Percentiles rank a stretch among this genome's conserved stretches.
These are phyloP conservation scores for Galagoides demidoff DNA, from an alignment of 2,797 vertebrate species.

Conservation along the genomic window DNA sequence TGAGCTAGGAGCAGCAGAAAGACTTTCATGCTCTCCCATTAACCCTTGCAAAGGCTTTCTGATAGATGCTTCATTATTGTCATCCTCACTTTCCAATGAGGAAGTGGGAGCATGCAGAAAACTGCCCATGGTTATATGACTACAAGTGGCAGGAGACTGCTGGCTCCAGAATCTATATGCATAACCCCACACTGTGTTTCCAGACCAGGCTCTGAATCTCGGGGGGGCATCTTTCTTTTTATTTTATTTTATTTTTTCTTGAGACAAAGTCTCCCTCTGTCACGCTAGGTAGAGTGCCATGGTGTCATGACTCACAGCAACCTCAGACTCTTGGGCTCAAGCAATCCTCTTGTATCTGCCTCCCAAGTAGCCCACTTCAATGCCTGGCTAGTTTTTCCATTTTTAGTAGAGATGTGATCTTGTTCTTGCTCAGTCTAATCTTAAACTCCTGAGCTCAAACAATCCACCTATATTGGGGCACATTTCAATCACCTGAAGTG, in stretches of 20 bases:
- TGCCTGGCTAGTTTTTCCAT: too few species aligned
- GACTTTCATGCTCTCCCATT: background rate
- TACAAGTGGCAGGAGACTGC: background rate
- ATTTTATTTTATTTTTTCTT: too few species aligned
- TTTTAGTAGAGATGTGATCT: too few species aligned
- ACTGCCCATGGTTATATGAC: background rate
- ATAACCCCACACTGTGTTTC: background rate
- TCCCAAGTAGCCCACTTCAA: too few species aligned
- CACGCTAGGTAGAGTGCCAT: too few species aligned
- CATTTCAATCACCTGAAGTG: background rate
- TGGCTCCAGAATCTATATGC: background rate
- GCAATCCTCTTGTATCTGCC: too few species aligned
- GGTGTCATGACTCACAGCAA: too few species aligned
- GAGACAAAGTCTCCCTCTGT: too few species aligned
- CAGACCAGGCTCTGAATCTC: background rate
- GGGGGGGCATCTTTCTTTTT: too few species aligned
- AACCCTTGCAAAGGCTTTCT: background rate
- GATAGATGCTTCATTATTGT: background rate
- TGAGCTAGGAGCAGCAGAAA: accelerated
- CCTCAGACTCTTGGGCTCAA: too few species aligned
- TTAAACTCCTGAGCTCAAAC: too few species aligned
- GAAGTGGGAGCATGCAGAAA: background rate
- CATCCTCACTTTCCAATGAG: background rate
- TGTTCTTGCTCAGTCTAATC: too few species aligned
- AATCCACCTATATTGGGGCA: background rate